Conservation (phyloP, 2,888 invertebrate genomes). For the Molanna angustata region DNA sequence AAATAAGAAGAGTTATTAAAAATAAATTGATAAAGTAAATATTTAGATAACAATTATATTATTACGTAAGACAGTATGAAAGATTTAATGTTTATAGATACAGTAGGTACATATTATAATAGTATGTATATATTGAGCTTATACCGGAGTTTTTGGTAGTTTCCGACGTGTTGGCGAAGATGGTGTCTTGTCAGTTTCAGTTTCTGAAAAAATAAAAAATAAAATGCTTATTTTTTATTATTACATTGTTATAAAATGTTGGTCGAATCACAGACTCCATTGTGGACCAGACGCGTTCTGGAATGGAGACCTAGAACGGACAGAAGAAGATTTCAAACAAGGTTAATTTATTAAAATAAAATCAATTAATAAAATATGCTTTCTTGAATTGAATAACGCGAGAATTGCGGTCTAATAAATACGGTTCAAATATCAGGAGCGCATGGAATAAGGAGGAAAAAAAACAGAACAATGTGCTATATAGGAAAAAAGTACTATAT, state of each 20-base stretch:
- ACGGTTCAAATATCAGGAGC: too few species aligned
- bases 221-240: conserved; percentile 1
- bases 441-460: too few species aligned
- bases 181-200: conserved; percentile 82
- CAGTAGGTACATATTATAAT: background rate
- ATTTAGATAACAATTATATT: background rate
- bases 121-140: conserved; percentile 42
- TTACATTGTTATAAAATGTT: conserved; percentile 8
- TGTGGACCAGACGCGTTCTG: too few species aligned
- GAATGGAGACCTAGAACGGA: too few species aligned
- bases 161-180: conserved; percentile 90
- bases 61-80: background rate
- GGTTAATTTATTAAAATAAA: too few species aligned
- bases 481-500: too few species aligned
- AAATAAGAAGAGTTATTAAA: background rate
- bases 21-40: background rate
- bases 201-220: conserved; percentile 60
- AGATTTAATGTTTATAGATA: background rate
- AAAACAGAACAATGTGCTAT: too few species aligned
- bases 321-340: too few species aligned
- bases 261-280: too few species aligned
- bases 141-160: conserved; percentile 97
- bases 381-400: too few species aligned
- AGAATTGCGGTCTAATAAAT: too few species aligned
- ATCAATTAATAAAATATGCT: too few species aligned